A percentile compares a stretch with the other conserved stretches of the same genome.
phyloP scores from a whole-genome alignment of 2,113 vertebrate species.

The Etheostoma spectabile region DNA sequence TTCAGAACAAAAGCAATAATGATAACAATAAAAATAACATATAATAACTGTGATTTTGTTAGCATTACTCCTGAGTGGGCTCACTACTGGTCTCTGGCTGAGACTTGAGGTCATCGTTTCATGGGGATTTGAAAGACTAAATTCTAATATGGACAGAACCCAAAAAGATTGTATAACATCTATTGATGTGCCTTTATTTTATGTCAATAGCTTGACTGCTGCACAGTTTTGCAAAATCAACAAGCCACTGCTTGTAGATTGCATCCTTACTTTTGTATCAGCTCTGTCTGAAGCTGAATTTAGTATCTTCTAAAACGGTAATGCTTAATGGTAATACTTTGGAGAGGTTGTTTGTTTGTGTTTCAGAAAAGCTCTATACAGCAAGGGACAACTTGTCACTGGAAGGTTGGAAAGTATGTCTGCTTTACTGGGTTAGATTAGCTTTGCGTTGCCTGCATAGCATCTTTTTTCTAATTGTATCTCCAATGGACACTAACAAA shows the following conservation, averaged over 20 bases:
- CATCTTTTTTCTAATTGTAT: not conserved
- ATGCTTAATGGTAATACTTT: not conserved
- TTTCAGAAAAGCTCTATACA: not conserved
- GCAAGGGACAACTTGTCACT: no score
- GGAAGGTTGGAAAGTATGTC: no score
- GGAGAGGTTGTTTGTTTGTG: not conserved
- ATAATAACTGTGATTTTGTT: not conserved
- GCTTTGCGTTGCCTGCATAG: not conserved
- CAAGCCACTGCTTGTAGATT: not conserved
- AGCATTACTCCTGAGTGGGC: not conserved
- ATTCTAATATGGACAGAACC: conserved; percentile 9
- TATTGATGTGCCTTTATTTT: conserved; percentile 22
- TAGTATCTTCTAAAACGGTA: not conserved
- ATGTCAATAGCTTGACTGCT: conserved; percentile 28
- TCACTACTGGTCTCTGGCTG: not conserved
- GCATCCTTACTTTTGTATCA: not conserved
- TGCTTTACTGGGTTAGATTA: not conserved
- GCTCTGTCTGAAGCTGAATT: not conserved
- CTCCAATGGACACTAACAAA: not conserved
- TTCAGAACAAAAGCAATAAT: not conserved
- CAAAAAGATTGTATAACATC: conserved; percentile 15
- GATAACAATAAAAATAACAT: not conserved
- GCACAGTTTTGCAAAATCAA: conserved; percentile 17
- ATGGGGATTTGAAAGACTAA: not conserved
- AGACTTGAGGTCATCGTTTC: not conserved